Conservation (phyloP, 2,888 invertebrate species). For the Geotrupes spiniger region DNA sequence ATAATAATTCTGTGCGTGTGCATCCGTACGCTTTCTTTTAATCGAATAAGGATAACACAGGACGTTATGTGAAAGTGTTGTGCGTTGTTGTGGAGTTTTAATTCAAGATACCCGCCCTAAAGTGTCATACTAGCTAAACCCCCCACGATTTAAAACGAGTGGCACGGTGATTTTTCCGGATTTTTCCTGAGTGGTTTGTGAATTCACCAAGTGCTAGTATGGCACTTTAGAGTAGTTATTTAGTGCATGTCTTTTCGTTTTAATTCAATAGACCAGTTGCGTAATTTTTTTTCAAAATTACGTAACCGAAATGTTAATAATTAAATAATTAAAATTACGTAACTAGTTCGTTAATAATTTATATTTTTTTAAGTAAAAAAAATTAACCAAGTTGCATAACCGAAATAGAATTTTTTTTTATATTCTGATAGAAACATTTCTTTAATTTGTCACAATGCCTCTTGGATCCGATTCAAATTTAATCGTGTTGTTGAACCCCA, state of each 20-base stretch:
- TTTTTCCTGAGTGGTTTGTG: no score
- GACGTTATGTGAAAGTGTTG: conserved; percentile 9
- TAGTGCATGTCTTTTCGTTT: not conserved
- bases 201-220: conserved; percentile 3
- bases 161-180: not conserved
- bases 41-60: not conserved
- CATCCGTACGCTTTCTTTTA: not conserved
- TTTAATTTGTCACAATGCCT: no score
- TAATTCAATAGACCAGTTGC: not conserved
- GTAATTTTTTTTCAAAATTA: no score
- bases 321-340: no score
- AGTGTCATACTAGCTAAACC: conserved; percentile 4
- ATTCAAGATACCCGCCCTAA: not conserved
- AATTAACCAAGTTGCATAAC: no score
- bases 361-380: no score
- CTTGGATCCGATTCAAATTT: no score
- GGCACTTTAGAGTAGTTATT: not conserved
- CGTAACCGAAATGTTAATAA: no score
- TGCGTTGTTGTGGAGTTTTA: conserved; percentile 7
- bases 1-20: conserved; percentile 4
- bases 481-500: no score
- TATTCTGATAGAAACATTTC: no score
- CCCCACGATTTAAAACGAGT: not conserved
- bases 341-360: no score
- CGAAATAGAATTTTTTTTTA: no score